These are phyloP conservation scores for Thamnophis elegans DNA, from an alignment of 2,797 vertebrate species.

Conservation along the genomic window DNA sequence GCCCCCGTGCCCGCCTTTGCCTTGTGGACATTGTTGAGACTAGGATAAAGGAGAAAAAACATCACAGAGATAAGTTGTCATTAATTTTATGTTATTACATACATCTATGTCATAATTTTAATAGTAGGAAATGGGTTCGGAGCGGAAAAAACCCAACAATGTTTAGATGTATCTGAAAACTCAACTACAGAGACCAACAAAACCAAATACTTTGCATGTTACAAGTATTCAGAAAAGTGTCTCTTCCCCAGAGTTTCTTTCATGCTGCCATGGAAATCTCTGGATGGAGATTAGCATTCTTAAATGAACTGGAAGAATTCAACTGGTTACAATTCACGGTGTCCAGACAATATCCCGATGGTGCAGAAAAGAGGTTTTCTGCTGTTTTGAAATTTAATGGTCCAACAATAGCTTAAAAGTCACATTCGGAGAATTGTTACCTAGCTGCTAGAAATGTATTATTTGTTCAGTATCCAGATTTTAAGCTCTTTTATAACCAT, in stretches of 20 bases:
- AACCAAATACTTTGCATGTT: not conserved
- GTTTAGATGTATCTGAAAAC: not conserved
- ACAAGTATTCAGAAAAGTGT: not conserved
- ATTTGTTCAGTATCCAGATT: not conserved
- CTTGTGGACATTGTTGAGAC: not conserved
- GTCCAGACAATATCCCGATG: not conserved
- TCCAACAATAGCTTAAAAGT: not conserved
- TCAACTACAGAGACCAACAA: not conserved
- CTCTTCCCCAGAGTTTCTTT: not conserved
- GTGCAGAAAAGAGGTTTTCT: not conserved
- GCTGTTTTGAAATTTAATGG: not conserved
- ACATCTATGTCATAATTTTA: not conserved
- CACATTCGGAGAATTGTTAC: not conserved
- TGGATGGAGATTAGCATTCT: not conserved
- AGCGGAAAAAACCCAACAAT: accelerated
- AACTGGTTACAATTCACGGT: not conserved
- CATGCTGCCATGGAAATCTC: not conserved
- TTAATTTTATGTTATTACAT: not conserved
- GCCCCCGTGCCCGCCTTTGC: not conserved
- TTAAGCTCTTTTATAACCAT: not conserved
- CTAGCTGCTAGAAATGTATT: not conserved
- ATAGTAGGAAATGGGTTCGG: not conserved
- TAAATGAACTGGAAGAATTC: not conserved
- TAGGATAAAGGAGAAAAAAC: not conserved
- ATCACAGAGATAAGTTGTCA: not conserved